Conservation (phyloP, 1,140 invertebrate genomes). For the Meloidogyne hapla region DNA sequence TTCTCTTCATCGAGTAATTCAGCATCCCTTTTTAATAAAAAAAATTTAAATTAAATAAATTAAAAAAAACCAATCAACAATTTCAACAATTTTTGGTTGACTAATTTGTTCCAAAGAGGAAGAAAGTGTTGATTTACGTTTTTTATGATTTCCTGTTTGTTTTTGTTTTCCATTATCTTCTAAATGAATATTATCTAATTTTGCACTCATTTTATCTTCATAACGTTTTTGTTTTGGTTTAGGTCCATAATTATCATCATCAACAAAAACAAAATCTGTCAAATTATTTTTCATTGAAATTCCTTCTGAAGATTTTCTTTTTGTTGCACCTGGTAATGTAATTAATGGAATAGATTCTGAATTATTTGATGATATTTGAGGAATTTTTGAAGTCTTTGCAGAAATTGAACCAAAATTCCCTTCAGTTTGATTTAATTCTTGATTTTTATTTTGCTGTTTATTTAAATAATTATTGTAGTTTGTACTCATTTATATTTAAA, state of each 20-base stretch:
- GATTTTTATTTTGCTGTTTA: not conserved
- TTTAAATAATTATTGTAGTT: not conserved
- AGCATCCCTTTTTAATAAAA: not conserved
- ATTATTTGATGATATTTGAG: not conserved
- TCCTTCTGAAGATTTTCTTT: slow-evolving; percentile 1
- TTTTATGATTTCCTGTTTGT: not conserved
- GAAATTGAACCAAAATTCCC: not conserved
- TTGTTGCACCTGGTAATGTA: not conserved
- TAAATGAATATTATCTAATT: slow-evolving; percentile 1
- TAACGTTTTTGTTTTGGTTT: slow-evolving; percentile 6
- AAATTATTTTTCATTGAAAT: not conserved
- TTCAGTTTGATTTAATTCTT: not conserved
- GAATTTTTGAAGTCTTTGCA: not conserved
- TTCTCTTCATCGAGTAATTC: not conserved
- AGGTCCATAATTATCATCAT: not conserved
- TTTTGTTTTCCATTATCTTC: not conserved
- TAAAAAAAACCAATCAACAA: slow-evolving; percentile 5
- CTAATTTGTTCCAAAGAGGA: not conserved
- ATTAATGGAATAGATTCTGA: not conserved
- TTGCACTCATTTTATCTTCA: slow-evolving; percentile 3
- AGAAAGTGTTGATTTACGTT: not conserved
- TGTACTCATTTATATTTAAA: not conserved
- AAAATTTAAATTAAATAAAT: not conserved
- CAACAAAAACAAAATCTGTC: not conserved
- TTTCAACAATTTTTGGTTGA: not conserved